Evolutionary conservation across 2,888 invertebrate genomes (phyloP).

Genomic region (Drosophila flavopinicola): DNA sequence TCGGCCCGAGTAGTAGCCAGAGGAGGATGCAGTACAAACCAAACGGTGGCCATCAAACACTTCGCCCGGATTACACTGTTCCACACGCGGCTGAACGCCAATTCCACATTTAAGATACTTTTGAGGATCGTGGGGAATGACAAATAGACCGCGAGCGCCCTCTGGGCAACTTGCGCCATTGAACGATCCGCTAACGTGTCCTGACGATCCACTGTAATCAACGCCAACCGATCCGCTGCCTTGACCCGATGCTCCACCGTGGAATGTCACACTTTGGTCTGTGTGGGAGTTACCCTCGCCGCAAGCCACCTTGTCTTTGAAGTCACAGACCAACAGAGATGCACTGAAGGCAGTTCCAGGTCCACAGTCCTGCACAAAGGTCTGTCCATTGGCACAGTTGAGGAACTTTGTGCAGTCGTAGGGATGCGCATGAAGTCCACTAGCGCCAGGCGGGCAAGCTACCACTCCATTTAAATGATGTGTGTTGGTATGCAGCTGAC

Average conservation of each 20-base stretch:
- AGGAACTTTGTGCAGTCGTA: slow-evolving; percentile 87
- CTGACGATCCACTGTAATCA: neutral
- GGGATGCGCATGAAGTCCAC: slow-evolving; percentile 87
- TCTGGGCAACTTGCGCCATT: slow-evolving; percentile 81
- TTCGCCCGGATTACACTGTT: slow-evolving; percentile 87
- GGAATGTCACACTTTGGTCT: slow-evolving; percentile 2
- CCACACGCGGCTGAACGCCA: slow-evolving; percentile 85
- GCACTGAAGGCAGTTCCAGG: slow-evolving; percentile 88
- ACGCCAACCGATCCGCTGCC: neutral
- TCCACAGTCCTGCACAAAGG: slow-evolving; percentile 86
- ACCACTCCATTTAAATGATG: neutral
- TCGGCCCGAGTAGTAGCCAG: slow-evolving; percentile 43
- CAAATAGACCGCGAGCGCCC: slow-evolving; percentile 85
- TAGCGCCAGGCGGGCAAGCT: slow-evolving; percentile 80
- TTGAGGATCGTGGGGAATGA: slow-evolving; percentile 86
- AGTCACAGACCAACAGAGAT: slow-evolving; percentile 86
- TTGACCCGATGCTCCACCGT: slow-evolving; percentile 28
- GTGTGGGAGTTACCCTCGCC: slow-evolving; percentile 41
- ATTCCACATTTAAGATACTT: slow-evolving; percentile 82
- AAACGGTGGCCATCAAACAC: slow-evolving; percentile 86
- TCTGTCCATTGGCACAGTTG: slow-evolving; percentile 87
- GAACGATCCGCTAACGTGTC: neutral
- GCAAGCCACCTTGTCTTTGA: slow-evolving; percentile 86
- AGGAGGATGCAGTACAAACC: slow-evolving; percentile 86
- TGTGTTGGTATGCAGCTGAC: neutral